phyloP scores from a whole-genome alignment of 2,888 invertebrate genomes.

The Teleogryllus oceanicus region DNA sequence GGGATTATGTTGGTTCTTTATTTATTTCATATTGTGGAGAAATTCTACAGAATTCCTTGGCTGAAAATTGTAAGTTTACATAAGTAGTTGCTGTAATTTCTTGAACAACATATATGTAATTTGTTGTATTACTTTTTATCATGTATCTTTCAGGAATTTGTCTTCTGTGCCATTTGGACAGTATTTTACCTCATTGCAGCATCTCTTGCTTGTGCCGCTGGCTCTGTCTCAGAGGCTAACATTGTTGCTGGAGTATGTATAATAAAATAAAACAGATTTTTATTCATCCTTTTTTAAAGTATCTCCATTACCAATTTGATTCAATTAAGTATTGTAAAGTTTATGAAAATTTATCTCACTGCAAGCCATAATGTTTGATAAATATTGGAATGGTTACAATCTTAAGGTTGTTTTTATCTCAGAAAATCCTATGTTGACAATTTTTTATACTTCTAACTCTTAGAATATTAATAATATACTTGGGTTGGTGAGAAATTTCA shows the following conservation, averaged over 20 bases:
- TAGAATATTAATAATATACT: too few species aligned
- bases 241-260: slow-evolving; percentile 70
- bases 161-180: slow-evolving; percentile 70
- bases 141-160: slow-evolving; percentile 57
- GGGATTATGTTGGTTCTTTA: slow-evolving; percentile 74
- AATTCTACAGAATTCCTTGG: slow-evolving; percentile 82
- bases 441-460: too few species aligned
- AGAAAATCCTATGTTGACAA: too few species aligned
- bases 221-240: slow-evolving; percentile 56
- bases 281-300: too few species aligned
- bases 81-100: neutral
- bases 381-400: too few species aligned
- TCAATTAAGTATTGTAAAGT: too few species aligned
- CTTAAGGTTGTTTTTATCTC: too few species aligned
- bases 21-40: slow-evolving; percentile 81
- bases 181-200: slow-evolving; percentile 73
- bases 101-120: neutral
- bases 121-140: neutral
- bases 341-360: too few species aligned
- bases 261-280: neutral
- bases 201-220: slow-evolving; percentile 58
- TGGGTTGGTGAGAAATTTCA: too few species aligned
- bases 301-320: too few species aligned
- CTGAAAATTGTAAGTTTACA: slow-evolving; percentile 62
- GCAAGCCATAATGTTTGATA: too few species aligned